Conservation (phyloP, 2,888 invertebrate species). For the Drosophila dives region DNA sequence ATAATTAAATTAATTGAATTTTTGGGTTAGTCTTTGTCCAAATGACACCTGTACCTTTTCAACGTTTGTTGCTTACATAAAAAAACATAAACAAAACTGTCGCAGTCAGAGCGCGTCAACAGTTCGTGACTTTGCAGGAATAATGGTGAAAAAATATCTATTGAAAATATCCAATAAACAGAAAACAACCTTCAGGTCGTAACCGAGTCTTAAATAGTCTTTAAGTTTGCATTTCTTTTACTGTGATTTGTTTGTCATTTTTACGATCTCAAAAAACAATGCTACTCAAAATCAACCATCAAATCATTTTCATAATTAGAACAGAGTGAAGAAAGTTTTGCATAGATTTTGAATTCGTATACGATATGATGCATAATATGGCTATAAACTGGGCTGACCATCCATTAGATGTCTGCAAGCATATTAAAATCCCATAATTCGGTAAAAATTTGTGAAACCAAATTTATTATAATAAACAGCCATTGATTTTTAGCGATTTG, state of each 20-base stretch:
- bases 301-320: background rate
- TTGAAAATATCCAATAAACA: constrained; percentile 29
- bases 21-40: constrained; percentile 26
- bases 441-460: background rate
- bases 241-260: background rate
- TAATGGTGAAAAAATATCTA: constrained; percentile 38
- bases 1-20: constrained; percentile 37
- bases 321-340: background rate
- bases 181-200: background rate
- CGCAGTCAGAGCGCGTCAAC: constrained; percentile 48
- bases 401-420: background rate
- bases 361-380: background rate
- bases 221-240: background rate
- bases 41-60: constrained; percentile 34
- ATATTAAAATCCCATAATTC: background rate
- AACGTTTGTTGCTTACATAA: constrained; percentile 45
- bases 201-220: constrained; percentile 24
- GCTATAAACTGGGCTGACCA: background rate
- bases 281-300: background rate
- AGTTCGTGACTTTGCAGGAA: constrained; percentile 72
- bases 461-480: background rate
- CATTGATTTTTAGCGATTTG: background rate
- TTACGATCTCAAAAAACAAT: background rate
- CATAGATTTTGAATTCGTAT: background rate
- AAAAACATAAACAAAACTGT: constrained; percentile 48